Evolutionary conservation across 2,888 invertebrate genomes (phyloP), one percentile per base, ranked within the genome.

Genomic region (Periphyllus acericola): DNA sequence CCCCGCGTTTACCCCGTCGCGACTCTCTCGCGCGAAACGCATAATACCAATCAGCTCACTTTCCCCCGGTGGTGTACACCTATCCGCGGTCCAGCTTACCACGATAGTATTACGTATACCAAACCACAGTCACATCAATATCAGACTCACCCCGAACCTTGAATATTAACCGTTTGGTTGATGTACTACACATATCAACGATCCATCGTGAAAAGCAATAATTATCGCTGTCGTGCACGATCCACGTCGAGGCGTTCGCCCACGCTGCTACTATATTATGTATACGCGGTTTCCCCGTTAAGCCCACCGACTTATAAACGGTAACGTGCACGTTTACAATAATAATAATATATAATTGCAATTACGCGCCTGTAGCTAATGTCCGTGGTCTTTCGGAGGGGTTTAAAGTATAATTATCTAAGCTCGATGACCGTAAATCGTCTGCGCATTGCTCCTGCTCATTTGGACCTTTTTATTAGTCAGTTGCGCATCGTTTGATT

Each of bases 161-260:
- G 55, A 40, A 32, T n/a, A 68, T 81, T 68, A 81, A 68, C 79
- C 34, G 36, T 21, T 11, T 68, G 11, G 46, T 36, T n/a, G 34
- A 60, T 6, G 29, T 21, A 36, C n/a, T n/a, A n/a, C n/a, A n/a
- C 40, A 74, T 55, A 46, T 55, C 25, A 34, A 55, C 52, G 55
- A 72, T 52, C 19, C 36, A 40, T 55, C 74, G 14, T 3, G 9
- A 74, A 83, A 75, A 75, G 75, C 83, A 83, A 83, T 46, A 14
- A 46, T 75, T 75, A 75, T 75, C 60, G 60, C 55, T 83, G 60
- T 74, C 60, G 75, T 5, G 25, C 60, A 36, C n/a, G 17, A 75
- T 3, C 71, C 36, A 82, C 32, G 46, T 25, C 0, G 46, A 46
- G 29, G 68, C 21, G 21, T 17, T 46, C 21, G 21, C 55, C 1